Percentiles rank a stretch among this genome's conserved stretches.
Conservation (phyloP, 2,888 invertebrate genomes). For the Podabrus alpinus region DNA sequence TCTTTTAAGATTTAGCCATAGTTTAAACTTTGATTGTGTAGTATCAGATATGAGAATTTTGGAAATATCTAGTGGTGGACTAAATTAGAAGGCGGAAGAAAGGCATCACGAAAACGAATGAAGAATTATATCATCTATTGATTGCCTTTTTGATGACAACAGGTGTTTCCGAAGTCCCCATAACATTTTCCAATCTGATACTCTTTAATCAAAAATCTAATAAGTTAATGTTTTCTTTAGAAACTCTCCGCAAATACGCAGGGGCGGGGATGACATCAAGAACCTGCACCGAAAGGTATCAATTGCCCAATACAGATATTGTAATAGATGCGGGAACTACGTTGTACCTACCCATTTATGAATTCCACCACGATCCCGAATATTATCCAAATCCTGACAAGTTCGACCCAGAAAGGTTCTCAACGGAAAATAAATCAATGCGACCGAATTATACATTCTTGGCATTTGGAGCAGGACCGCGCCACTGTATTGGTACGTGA, state of each 20-base stretch:
- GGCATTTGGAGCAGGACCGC: conserved; percentile 64
- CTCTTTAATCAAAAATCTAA: too few species aligned
- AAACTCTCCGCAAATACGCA: conserved; percentile 44
- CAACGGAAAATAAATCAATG: conserved; percentile 56
- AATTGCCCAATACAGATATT: conserved; percentile 38
- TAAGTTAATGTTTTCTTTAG: conserved; percentile 33
- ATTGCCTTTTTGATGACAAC: too few species aligned
- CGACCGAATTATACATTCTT: conserved; percentile 59
- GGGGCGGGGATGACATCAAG: conserved; percentile 40
- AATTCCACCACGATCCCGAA: conserved; percentile 42
- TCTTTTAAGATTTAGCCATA: too few species aligned
- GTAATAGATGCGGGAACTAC: conserved; percentile 36
- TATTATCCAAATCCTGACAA: conserved; percentile 61
- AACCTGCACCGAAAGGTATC: conserved; percentile 38
- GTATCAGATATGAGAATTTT: too few species aligned
- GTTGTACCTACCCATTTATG: conserved; percentile 38
- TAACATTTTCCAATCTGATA: too few species aligned
- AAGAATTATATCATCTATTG: too few species aligned
- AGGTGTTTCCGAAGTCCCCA: too few species aligned
- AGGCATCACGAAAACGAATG: too few species aligned
- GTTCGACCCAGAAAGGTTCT: conserved; percentile 66
- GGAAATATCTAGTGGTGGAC: too few species aligned
- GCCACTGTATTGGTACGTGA: conserved; percentile 60
- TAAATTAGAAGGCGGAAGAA: too few species aligned
- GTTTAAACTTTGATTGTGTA: too few species aligned